A percentile compares a stretch with the other conserved stretches of the same genome.
phyloP scores from a whole-genome alignment of 2,113 vertebrate species.

The Saimiri boliviensis region DNA sequence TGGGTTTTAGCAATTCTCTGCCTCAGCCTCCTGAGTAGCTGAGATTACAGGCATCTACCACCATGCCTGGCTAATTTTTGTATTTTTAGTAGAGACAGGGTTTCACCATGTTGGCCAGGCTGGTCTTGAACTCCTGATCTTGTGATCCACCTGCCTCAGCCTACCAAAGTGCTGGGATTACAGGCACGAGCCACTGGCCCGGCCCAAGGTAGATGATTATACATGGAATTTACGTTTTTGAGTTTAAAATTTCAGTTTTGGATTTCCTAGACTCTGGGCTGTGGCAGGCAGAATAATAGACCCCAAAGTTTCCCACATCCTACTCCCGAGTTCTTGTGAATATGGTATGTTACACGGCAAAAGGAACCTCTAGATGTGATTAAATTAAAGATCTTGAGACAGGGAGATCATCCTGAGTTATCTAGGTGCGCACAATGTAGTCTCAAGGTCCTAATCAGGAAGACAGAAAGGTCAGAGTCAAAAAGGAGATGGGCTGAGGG shows the following conservation, averaged over 20 bases:
- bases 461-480: not conserved
- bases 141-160: too few species aligned
- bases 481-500: not conserved
- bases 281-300: not conserved
- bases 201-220: too few species aligned
- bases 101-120: too few species aligned
- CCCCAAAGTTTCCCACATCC: not conserved
- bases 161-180: too few species aligned
- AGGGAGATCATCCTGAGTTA: not conserved
- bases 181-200: too few species aligned
- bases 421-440: not conserved
- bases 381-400: not conserved
- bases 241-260: not conserved
- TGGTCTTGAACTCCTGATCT: too few species aligned
- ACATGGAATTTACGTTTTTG: not conserved
- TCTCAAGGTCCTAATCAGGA: not conserved
- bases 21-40: too few species aligned
- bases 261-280: not conserved
- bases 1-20: too few species aligned
- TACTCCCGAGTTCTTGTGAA: not conserved
- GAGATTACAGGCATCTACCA: too few species aligned
- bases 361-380: not conserved
- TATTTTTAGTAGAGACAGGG: too few species aligned
- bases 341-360: not conserved
- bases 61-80: too few species aligned